phyloP scores from a whole-genome alignment of 1,140 invertebrate genomes.

The Cherax quadricarinatus region DNA sequence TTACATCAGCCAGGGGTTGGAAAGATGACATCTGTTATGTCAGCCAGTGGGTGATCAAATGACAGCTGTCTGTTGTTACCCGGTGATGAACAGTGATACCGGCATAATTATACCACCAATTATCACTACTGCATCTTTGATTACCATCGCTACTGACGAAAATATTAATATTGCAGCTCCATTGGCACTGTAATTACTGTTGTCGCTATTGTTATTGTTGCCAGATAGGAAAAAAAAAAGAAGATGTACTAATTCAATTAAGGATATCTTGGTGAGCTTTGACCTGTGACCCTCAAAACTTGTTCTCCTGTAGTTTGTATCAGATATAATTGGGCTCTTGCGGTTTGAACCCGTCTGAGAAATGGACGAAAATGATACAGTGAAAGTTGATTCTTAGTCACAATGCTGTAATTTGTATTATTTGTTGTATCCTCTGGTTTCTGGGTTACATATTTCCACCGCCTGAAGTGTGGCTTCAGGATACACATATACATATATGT shows the following conservation, averaged over 20 bases:
- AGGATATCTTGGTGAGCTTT: neutral
- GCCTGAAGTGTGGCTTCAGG: neutral
- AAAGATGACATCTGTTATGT: too few species aligned
- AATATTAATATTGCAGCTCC: too few species aligned
- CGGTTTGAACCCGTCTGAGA: neutral
- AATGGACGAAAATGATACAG: neutral
- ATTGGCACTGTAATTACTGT: too few species aligned
- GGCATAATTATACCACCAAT: too few species aligned
- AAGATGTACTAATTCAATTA: neutral
- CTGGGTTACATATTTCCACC: neutral
- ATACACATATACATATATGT: neutral
- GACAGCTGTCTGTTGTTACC: too few species aligned
- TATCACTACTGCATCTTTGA: too few species aligned
- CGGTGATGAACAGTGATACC: too few species aligned
- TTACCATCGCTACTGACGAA: too few species aligned
- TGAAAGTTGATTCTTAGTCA: neutral
- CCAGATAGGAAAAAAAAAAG: too few species aligned
- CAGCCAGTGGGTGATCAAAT: too few species aligned
- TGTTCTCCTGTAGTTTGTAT: neutral
- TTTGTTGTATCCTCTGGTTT: neutral
- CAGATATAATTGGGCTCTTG: neutral
- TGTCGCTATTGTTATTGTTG: too few species aligned
- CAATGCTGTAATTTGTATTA: neutral
- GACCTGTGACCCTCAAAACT: neutral
- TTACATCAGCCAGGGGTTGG: too few species aligned